These are phyloP conservation scores for Dynastes grantii DNA, from an alignment of 2,888 invertebrate genomes.

Conservation along the genomic window DNA sequence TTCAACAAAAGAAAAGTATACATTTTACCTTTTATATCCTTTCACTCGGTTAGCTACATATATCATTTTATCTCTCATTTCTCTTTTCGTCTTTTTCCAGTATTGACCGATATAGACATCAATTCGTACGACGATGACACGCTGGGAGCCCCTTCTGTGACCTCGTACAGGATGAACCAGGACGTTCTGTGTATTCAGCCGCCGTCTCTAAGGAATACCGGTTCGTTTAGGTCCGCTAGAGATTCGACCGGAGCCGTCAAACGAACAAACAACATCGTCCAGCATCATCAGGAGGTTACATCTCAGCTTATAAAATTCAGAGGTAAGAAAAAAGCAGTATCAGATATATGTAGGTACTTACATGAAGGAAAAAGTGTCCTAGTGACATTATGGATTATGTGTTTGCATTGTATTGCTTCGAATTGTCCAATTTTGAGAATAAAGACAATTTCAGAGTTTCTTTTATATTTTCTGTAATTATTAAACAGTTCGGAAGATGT, in stretches of 20 bases:
- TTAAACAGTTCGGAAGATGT: too few relatives aligned
- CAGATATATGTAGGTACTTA: too few relatives aligned
- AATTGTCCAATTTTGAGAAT: too few relatives aligned
- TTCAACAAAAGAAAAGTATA: too few relatives aligned
- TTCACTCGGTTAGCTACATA: background rate
- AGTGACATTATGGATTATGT: background rate
- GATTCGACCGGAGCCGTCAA: slow-evolving; percentile 60
- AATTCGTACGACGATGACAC: slow-evolving; percentile 70
- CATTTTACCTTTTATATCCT: background rate
- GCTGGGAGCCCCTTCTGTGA: slow-evolving; percentile 67
- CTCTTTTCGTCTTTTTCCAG: slow-evolving; percentile 65
- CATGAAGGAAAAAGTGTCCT: too few relatives aligned
- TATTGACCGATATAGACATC: slow-evolving; percentile 76
- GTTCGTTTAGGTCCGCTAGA: slow-evolving; percentile 65
- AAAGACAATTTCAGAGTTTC: too few relatives aligned
- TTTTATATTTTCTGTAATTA: too few relatives aligned
- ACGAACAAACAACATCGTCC: slow-evolving; percentile 58
- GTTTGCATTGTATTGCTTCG: background rate
- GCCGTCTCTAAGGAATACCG: slow-evolving; percentile 64
- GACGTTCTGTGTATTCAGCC: slow-evolving; percentile 68
- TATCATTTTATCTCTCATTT: background rate
- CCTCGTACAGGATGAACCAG: slow-evolving; percentile 67
- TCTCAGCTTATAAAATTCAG: slow-evolving; percentile 69
- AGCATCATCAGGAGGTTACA: slow-evolving; percentile 63
- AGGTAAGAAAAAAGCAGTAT: slow-evolving; percentile 63